Evolutionary conservation across 2,888 invertebrate genomes (phyloP).

Genomic region (Drosophila rellima): DNA sequence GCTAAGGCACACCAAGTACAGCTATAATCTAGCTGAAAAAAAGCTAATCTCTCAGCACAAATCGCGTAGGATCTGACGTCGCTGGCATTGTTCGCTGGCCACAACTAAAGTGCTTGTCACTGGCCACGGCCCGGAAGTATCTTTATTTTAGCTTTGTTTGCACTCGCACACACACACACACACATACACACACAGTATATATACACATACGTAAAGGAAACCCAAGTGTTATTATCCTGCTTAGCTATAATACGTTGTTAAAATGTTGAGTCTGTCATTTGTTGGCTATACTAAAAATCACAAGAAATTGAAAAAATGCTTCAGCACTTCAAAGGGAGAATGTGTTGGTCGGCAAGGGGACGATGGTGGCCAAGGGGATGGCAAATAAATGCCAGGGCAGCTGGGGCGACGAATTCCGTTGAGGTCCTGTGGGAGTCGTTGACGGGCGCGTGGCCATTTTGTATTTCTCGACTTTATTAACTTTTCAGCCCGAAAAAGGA

Average conservation of each 20-base stretch:
- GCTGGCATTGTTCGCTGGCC: slow-evolving; percentile 68
- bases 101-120: slow-evolving; percentile 78
- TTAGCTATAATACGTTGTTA: slow-evolving; percentile 81
- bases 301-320: slow-evolving; percentile 76
- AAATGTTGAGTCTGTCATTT: slow-evolving; percentile 80
- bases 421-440: slow-evolving; percentile 72
- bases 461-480: slow-evolving; percentile 72
- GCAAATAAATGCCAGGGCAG: slow-evolving; percentile 56
- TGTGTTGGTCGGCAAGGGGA: neutral
- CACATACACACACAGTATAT: slow-evolving; percentile 19
- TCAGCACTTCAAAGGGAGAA: slow-evolving; percentile 15
- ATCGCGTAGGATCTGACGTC: slow-evolving; percentile 12
- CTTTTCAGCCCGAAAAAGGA: slow-evolving; percentile 63
- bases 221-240: slow-evolving; percentile 79
- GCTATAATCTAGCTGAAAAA: slow-evolving; percentile 34
- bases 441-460: slow-evolving; percentile 73
- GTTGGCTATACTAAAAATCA: slow-evolving; percentile 69
- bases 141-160: slow-evolving; percentile 79
- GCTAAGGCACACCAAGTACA: neutral
- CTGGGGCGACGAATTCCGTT: slow-evolving; percentile 21
- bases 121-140: slow-evolving; percentile 78
- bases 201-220: slow-evolving; percentile 30
- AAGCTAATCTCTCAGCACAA: slow-evolving; percentile 46
- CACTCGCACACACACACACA: slow-evolving; percentile 43
- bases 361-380: neutral